Percentiles rank a stretch among this genome's conserved stretches.
Evolutionary conservation across 2,797 vertebrate genomes (phyloP).

Genomic region (Corythornis leucogaster): DNA sequence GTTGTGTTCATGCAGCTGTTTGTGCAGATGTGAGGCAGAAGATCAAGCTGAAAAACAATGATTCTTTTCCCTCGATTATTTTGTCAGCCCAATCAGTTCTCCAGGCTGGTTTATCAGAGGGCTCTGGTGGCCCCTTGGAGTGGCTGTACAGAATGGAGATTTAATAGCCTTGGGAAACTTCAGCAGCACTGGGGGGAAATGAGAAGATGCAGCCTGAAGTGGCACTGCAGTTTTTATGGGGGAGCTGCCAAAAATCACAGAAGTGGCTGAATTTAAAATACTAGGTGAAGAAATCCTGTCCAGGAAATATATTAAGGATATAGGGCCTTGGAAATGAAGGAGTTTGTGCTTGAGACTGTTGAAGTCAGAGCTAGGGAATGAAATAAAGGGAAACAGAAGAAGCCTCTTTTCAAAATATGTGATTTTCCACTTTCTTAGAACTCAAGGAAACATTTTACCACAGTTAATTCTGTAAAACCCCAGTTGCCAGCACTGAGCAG

Average conservation of each 20-base stretch:
- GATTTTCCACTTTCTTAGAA: neutral
- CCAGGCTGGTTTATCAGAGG: neutral
- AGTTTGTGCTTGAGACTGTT: neutral
- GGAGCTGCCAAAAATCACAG: neutral
- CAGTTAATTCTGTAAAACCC: neutral
- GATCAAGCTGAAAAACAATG: constrained; percentile 3
- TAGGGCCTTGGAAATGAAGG: neutral
- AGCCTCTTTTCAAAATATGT: neutral
- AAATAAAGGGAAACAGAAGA: neutral
- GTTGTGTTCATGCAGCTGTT: constrained; percentile 45
- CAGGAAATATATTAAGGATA: neutral
- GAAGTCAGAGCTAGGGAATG: neutral
- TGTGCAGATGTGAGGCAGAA: constrained; percentile 40
- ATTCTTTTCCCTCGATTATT: constrained; percentile 22
- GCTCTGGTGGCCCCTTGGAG: neutral
- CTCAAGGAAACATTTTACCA: neutral
- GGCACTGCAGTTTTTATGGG: neutral
- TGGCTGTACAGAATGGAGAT: neutral
- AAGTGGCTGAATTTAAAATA: neutral
- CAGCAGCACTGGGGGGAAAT: neutral
- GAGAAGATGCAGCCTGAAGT: neutral
- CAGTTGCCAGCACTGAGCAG: neutral
- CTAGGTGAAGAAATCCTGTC: neutral
- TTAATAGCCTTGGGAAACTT: neutral
- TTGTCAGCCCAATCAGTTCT: constrained; percentile 11